Percentiles rank a stretch among this genome's conserved stretches.
Conservation (phyloP, 2,888 invertebrate genomes). For the Cristatella mucedo region DNA sequence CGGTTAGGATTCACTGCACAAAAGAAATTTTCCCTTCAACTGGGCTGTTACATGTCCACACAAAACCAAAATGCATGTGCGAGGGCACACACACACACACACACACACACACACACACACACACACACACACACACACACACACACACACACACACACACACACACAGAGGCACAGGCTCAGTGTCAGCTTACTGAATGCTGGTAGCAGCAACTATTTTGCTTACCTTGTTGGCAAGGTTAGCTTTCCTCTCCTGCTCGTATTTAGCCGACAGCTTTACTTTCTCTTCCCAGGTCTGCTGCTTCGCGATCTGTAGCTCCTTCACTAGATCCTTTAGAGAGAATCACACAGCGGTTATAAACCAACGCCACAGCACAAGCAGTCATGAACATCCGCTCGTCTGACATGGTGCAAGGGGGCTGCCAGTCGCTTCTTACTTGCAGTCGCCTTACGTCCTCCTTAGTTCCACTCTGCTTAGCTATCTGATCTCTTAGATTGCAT, state of each 20-base stretch:
- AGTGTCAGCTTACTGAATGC: too few species aligned
- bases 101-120: conserved; percentile 9
- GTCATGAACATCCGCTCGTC: too few species aligned
- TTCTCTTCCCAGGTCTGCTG: conserved; percentile 32
- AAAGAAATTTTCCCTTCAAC: too few species aligned
- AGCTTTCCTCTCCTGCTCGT: conserved; percentile 26
- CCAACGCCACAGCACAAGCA: too few species aligned
- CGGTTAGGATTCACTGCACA: too few species aligned
- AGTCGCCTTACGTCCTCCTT: conserved; percentile 27
- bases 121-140: conserved; percentile 9
- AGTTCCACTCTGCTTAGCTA: conserved; percentile 21
- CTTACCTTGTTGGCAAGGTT: conserved; percentile 28
- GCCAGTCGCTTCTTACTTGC: too few species aligned
- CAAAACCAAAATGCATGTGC: background rate
- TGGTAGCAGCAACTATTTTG: too few species aligned
- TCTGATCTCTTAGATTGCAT: conserved; percentile 21
- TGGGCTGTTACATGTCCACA: too few species aligned
- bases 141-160: conserved; percentile 9
- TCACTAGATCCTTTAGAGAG: conserved; percentile 21
- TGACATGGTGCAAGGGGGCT: too few species aligned
- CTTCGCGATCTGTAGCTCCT: conserved; percentile 29
- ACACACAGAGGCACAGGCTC: conserved; percentile 4
- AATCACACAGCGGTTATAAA: too few species aligned
- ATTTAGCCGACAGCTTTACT: conserved; percentile 20
- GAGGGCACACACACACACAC: conserved; percentile 7